Evolutionary conservation across 1,140 invertebrate genomes (phyloP), one percentile per base, ranked within the genome.

Genomic region (Polyergus mexicanus): DNA sequence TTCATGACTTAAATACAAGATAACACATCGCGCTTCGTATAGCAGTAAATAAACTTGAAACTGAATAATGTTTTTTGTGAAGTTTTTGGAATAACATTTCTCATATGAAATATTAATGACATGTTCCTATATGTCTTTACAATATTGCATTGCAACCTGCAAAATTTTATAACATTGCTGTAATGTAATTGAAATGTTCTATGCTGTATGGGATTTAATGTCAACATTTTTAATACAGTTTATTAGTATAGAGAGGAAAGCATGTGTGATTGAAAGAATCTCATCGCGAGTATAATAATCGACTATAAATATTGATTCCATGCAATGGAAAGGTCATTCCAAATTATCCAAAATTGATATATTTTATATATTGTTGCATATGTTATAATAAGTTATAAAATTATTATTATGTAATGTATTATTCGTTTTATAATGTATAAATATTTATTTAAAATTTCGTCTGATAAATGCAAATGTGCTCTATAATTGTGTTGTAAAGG

Each of bases 361-460:
- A 68, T 66, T 86, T 90, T 91, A 81, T 91, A 86, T 80, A 89
- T 90, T 90, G 63, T 90, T 91, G 65, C 80, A 85, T 60, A 85
- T 81, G 87, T 89, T 90, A 60, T 56, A 62, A 72, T 84, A 86
- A 88, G 83, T 25, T 72, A 38, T 87, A 35, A 10, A 74, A 62
- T 88, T 90, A 84, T 54, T 60, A 84, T 54, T 60, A 83, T 85
- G 38, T 86, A 84, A 91, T 86, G 84, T 84, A 62, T 91, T 16
- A 75, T 25, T 80, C 74, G 66, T 92, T 90, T 87, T 87, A 74
- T 89, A 86, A 86, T 77, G 66, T 91, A 77, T 85, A 89, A 25
- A 92, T 92, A 91, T 88, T 89, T 88, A 90, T 90, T 88, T 83
- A 77, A 44, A 75, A 86, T 88, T 84, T 88, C 69, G 32, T 89